phyloP scores from a whole-genome alignment of 2,797 vertebrate species.

The Dallia pectoralis region DNA sequence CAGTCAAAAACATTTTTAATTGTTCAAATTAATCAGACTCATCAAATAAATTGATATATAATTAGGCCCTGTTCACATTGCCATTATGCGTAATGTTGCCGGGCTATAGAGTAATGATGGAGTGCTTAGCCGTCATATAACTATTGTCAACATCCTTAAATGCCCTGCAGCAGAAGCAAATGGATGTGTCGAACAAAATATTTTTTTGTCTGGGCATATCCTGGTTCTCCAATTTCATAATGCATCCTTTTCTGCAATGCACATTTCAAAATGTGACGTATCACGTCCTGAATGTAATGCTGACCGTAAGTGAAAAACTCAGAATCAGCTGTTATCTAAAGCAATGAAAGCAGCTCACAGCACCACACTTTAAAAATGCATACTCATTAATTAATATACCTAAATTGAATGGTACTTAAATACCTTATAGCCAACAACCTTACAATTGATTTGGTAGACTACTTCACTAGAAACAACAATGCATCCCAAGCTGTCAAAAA shows the following conservation, averaged over 20 bases:
- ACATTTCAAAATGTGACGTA: not conserved
- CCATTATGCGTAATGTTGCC: not conserved
- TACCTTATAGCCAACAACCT: too few relatives aligned
- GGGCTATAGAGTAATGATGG: not conserved
- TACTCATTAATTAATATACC: not conserved
- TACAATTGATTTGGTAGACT: not conserved
- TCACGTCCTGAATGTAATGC: not conserved
- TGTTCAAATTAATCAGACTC: not conserved
- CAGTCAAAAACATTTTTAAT: too few relatives aligned
- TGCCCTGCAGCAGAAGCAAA: not conserved
- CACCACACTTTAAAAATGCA: not conserved
- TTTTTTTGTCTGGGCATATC: not conserved
- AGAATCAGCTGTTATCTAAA: not conserved
- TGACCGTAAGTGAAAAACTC: not conserved
- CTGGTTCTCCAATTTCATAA: not conserved
- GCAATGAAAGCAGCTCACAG: not conserved
- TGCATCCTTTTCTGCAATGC: not conserved
- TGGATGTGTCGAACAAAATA: not conserved
- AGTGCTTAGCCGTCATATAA: not conserved
- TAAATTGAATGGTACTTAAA: not conserved
- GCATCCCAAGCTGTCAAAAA: not conserved
- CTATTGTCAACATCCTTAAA: not conserved
- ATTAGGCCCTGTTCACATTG: not conserved
- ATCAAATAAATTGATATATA: not conserved
- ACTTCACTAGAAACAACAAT: not conserved